A percentile compares a stretch with the other conserved stretches of the same genome.
Conservation (phyloP, 1,140 invertebrate species). For the Lasioglossum baleicum region DNA sequence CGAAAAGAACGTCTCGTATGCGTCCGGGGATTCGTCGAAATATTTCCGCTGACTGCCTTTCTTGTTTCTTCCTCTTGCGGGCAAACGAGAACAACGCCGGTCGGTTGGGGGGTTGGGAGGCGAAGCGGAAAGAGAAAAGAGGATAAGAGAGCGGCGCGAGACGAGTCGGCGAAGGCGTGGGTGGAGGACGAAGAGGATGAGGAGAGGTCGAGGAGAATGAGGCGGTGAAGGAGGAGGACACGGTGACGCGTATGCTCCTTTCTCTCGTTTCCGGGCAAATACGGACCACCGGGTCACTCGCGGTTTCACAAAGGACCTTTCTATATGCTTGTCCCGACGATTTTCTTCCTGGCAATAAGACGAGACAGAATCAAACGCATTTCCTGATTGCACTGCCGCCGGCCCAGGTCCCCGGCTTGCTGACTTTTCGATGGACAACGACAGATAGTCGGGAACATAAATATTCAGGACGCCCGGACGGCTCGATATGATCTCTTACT, state of each 20-base stretch:
- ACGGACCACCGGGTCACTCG: constrained; percentile 46
- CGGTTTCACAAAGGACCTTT: constrained; percentile 50
- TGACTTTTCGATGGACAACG: no score
- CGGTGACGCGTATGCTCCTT: constrained; percentile 19
- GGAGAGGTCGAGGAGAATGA: no score
- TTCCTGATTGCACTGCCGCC: constrained; percentile 47
- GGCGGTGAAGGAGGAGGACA: neutral
- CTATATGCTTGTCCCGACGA: constrained; percentile 19
- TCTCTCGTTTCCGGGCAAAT: constrained; percentile 14
- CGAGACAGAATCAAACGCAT: constrained; percentile 49
- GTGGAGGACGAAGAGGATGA: no score
- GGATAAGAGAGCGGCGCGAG: constrained; percentile 23
- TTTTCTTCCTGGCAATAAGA: constrained; percentile 27
- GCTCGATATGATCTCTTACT: no score
- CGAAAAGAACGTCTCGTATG: constrained; percentile 58
- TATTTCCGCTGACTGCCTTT: constrained; percentile 57
- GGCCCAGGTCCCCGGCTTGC: neutral
- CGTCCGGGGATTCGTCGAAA: constrained; percentile 61
- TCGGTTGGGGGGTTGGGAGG: neutral
- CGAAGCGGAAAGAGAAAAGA: constrained; percentile 31
- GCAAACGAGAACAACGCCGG: constrained; percentile 42
- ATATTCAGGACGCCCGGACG: no score
- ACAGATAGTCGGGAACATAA: no score
- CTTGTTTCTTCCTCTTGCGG: constrained; percentile 28
- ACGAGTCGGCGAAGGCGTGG: neutral